phyloP scores from a whole-genome alignment of 2,797 vertebrate genomes.

The Pangasius sanitwongsei region DNA sequence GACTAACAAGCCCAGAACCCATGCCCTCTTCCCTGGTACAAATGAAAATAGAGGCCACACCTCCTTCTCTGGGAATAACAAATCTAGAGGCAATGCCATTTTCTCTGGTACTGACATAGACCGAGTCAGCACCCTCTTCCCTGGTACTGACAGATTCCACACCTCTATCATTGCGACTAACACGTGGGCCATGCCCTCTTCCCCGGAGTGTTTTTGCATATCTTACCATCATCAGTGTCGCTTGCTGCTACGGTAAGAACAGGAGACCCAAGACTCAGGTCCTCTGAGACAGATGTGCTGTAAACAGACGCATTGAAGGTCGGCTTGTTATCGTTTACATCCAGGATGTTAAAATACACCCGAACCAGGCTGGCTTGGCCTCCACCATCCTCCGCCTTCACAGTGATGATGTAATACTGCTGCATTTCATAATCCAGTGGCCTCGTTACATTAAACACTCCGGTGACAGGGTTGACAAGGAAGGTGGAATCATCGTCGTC shows the following conservation, averaged over 20 bases:
- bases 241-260: constrained; percentile 83
- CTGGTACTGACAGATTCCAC: neutral
- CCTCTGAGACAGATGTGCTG: constrained; percentile 87
- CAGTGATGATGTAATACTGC: constrained; percentile 88
- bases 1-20: neutral
- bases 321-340: constrained; percentile 90
- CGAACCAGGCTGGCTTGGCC: constrained; percentile 83
- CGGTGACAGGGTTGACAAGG: constrained; percentile 91
- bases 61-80: neutral
- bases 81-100: neutral
- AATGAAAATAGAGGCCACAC: neutral
- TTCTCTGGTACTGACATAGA: neutral
- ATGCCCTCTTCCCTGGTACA: neutral
- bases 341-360: constrained; percentile 94
- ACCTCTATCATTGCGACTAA: neutral
- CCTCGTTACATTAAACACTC: constrained; percentile 93
- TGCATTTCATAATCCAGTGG: constrained; percentile 87
- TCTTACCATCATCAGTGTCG: constrained; percentile 89
- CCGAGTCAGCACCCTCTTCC: neutral
- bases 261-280: constrained; percentile 78
- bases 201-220: neutral
- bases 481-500: constrained; percentile 90
- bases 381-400: constrained; percentile 86
- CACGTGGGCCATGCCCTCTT: neutral
- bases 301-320: constrained; percentile 80